These are phyloP conservation scores for Hipposideros armiger DNA, from an alignment of 2,113 vertebrate genomes.

Conservation along the genomic window DNA sequence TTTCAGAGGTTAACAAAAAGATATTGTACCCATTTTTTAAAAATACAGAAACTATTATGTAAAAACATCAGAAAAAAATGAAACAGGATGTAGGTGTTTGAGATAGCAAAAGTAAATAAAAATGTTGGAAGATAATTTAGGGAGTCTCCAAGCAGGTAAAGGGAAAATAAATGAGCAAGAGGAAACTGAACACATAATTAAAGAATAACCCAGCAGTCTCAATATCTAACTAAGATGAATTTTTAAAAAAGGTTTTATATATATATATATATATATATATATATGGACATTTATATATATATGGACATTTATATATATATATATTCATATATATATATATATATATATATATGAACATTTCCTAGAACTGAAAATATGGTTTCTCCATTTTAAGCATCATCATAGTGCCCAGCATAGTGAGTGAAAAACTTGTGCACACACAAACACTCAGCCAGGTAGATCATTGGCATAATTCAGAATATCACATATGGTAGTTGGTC, in stretches of 20 bases:
- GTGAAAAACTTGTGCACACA: background rate
- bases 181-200: background rate
- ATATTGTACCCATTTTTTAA: background rate
- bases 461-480: background rate
- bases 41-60: background rate
- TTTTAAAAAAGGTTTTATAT: too few relatives aligned
- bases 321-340: too few relatives aligned
- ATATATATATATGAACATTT: too few relatives aligned
- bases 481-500: background rate
- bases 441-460: background rate
- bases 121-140: background rate
- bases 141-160: background rate
- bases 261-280: too few relatives aligned
- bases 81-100: background rate
- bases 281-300: too few relatives aligned
- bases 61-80: background rate
- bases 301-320: too few relatives aligned
- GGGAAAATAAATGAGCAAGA: background rate
- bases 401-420: accelerated
- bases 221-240: background rate
- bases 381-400: too few relatives aligned
- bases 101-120: background rate
- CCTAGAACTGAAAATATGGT: too few relatives aligned
- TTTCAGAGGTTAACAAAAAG: background rate
- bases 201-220: background rate